Evolutionary conservation across 2,113 vertebrate species (phyloP).

Genomic region (Lates calcarifer): DNA sequence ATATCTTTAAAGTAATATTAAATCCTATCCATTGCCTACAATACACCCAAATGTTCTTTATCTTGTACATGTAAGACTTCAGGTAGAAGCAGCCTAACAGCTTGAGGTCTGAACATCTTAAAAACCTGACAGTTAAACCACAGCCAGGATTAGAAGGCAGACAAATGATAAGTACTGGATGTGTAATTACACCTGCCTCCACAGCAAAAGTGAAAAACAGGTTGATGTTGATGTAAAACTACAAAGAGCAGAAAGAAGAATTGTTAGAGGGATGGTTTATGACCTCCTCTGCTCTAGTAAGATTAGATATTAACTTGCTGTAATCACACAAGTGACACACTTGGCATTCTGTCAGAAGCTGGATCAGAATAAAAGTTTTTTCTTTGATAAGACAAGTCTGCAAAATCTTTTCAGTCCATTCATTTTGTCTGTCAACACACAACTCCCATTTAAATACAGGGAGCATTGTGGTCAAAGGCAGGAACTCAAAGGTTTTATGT

Average conservation of each 20-base stretch:
- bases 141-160: neutral
- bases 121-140: neutral
- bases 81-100: neutral
- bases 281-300: neutral
- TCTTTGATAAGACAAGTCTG: neutral
- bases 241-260: slow-evolving; percentile 9
- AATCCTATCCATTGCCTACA: neutral
- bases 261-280: neutral
- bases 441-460: too few species aligned
- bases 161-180: neutral
- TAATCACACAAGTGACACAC: neutral
- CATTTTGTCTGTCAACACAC: too few species aligned
- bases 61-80: neutral
- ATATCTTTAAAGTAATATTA: neutral
- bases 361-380: neutral
- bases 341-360: neutral
- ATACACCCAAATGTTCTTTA: neutral
- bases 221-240: slow-evolving; percentile 5
- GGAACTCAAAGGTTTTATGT: neutral
- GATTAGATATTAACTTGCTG: slow-evolving; percentile 44
- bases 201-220: slow-evolving; percentile 7
- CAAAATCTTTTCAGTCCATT: neutral
- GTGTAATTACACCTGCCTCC: neutral
- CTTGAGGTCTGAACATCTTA: neutral
- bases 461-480: too few species aligned